phyloP scores from a whole-genome alignment of 1,140 invertebrate genomes.

The Palaemon carinicauda region DNA sequence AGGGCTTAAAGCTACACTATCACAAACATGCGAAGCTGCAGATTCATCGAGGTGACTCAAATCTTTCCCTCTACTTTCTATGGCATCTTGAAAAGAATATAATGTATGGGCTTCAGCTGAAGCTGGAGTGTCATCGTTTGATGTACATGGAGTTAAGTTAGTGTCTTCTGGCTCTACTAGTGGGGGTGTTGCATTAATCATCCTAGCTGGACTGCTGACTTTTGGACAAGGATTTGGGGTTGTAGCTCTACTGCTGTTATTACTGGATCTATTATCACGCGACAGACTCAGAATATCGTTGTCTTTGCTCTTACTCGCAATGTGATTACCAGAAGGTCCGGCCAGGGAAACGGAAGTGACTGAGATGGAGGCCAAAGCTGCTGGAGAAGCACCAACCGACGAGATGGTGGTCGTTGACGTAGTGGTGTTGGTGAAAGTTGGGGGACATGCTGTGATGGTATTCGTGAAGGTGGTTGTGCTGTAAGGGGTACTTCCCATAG shows the following conservation, averaged over 20 bases:
- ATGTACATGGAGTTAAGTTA: background rate
- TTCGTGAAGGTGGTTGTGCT: background rate
- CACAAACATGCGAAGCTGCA: no score
- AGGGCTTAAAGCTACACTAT: no score
- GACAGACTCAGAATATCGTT: background rate
- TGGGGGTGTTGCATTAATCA: background rate
- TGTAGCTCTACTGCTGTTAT: background rate
- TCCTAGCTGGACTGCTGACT: background rate
- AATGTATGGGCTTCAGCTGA: background rate
- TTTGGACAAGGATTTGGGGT: background rate
- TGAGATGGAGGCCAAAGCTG: background rate
- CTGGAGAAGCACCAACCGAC: background rate
- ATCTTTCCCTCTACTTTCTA: background rate
- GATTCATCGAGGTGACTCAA: background rate
- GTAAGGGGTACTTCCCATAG: background rate
- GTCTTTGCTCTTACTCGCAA: background rate
- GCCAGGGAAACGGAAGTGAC: background rate
- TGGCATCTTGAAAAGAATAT: no score
- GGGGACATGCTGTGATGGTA: background rate
- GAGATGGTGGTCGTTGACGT: background rate
- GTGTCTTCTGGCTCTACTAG: conserved; percentile 3
- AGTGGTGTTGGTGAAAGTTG: background rate
- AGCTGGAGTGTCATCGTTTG: background rate
- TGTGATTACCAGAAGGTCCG: background rate
- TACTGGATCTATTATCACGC: background rate